Conservation (phyloP, 2,888 invertebrate species). For the Drosophila greeni region DNA sequence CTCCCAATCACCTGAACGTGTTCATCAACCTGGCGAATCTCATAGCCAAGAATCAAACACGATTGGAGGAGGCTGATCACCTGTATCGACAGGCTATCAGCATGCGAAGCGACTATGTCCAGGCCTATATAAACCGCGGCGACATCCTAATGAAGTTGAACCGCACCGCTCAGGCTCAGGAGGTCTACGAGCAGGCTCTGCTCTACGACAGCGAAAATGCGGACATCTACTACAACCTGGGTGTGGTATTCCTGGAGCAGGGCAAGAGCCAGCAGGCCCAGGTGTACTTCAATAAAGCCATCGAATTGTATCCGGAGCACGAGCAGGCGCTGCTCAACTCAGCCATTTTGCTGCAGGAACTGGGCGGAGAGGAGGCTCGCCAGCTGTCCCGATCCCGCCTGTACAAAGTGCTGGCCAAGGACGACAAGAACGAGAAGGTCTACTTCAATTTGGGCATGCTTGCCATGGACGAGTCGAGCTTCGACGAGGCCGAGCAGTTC, state of each 20-base stretch:
- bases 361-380: slow-evolving; percentile 88
- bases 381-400: slow-evolving; percentile 90
- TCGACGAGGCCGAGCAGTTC: slow-evolving; percentile 92
- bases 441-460: slow-evolving; percentile 98
- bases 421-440: slow-evolving; percentile 89
- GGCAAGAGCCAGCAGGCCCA: slow-evolving; percentile 94
- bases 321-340: slow-evolving; percentile 96
- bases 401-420: slow-evolving; percentile 85
- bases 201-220: slow-evolving; percentile 96
- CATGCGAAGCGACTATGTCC: slow-evolving; percentile 95
- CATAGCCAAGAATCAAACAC: slow-evolving; percentile 93
- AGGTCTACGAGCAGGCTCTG: slow-evolving; percentile 95
- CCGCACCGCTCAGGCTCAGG: slow-evolving; percentile 94
- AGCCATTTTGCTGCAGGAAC: slow-evolving; percentile 94
- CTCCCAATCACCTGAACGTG: slow-evolving; percentile 96
- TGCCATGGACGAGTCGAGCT: slow-evolving; percentile 96
- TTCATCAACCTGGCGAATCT: slow-evolving; percentile 96
- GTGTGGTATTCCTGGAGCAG: slow-evolving; percentile 95
- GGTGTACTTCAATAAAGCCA: slow-evolving; percentile 94
- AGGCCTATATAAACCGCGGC: slow-evolving; percentile 96
- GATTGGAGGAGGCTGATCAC: slow-evolving; percentile 96
- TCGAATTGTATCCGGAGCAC: slow-evolving; percentile 95
- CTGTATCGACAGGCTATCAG: slow-evolving; percentile 96
- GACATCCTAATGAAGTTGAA: slow-evolving; percentile 97
- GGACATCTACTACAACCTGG: slow-evolving; percentile 95